phyloP scores from a whole-genome alignment of 2,113 vertebrate genomes.

The Telmatochromis sp. region DNA sequence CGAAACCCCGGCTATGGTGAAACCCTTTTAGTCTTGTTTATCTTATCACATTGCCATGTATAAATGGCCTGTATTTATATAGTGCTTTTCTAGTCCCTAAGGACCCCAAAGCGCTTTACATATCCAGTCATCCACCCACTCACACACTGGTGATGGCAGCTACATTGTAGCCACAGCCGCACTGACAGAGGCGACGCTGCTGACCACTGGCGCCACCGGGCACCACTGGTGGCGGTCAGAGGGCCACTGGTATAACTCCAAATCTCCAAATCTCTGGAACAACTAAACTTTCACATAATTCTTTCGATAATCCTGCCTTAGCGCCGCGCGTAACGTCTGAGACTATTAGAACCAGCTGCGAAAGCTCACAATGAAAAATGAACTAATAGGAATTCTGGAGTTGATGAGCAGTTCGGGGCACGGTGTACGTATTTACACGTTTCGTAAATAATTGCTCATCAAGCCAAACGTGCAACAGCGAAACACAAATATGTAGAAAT shows the following conservation, averaged over 20 bases:
- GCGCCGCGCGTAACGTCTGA: fast-evolving
- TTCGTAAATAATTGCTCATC: background rate
- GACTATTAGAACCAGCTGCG: background rate
- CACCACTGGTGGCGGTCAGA: background rate
- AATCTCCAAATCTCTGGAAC: background rate
- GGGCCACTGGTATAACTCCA: background rate
- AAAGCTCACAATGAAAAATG: background rate
- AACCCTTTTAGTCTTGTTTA: background rate
- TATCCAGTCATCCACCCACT: fast-evolving
- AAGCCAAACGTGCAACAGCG: background rate
- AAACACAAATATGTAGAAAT: background rate
- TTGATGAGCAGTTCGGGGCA: background rate
- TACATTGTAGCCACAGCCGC: background rate
- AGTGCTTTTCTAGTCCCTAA: fast-evolving
- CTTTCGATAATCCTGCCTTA: background rate
- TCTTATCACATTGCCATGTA: background rate
- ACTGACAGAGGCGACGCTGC: background rate
- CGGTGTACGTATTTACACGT: background rate
- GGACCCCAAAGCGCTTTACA: background rate
- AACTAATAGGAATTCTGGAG: background rate
- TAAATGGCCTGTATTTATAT: fast-evolving
- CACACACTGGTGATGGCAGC: background rate
- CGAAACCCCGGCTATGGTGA: background rate
- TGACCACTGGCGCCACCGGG: fast-evolving
- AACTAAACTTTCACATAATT: background rate